phyloP scores from a whole-genome alignment of 1,140 invertebrate species.

The Globodera ellingtonae region DNA sequence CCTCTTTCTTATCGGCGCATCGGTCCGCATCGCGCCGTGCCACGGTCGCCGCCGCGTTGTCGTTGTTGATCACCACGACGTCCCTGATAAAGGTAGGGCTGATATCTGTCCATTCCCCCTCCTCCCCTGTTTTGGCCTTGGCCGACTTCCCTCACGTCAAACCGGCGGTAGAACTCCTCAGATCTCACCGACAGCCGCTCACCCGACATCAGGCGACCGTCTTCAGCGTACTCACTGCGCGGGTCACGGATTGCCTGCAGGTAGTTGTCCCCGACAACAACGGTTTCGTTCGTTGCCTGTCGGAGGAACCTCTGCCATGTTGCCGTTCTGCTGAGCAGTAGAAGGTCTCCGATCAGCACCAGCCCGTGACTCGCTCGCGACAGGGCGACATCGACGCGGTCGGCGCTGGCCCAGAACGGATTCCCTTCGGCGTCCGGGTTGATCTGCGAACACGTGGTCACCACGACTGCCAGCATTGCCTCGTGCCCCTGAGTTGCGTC shows the following conservation, averaged over 20 bases:
- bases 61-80: too few species aligned
- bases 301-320: background rate
- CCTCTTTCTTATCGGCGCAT: too few species aligned
- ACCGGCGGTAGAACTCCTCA: background rate
- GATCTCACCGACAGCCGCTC: background rate
- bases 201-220: background rate
- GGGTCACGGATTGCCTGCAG: background rate
- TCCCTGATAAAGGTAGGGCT: too few species aligned
- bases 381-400: background rate
- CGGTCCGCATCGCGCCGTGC: too few species aligned
- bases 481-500: conserved; percentile 2
- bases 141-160: too few species aligned
- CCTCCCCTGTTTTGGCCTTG: too few species aligned
- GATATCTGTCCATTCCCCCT: too few species aligned
- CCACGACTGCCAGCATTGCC: background rate
- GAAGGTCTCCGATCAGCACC: conserved; percentile 4
- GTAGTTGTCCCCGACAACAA: background rate
- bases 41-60: too few species aligned
- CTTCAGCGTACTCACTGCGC: background rate
- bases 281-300: background rate
- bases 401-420: background rate
- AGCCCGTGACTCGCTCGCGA: background rate
- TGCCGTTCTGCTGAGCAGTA: background rate
- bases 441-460: background rate
- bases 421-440: background rate